Conservation (phyloP, 1,140 invertebrate genomes). For the Halyomorpha halys region DNA sequence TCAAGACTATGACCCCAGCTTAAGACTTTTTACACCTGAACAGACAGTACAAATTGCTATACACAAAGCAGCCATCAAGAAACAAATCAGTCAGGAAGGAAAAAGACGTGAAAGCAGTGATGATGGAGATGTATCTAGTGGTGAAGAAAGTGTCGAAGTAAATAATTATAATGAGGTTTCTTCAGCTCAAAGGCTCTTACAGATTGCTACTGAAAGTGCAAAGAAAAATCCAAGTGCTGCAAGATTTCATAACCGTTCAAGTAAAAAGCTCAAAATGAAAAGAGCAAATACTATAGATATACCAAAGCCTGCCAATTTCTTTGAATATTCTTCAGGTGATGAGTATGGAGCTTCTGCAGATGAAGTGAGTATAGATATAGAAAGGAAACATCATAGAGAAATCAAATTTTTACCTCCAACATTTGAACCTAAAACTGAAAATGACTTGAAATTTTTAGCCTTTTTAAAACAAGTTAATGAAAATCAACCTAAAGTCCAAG, state of each 20-base stretch:
- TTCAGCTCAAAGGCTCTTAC: slow-evolving; percentile 32
- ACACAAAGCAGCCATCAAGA: slow-evolving; percentile 39
- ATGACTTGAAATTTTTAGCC: slow-evolving; percentile 71
- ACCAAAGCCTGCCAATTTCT: slow-evolving; percentile 53
- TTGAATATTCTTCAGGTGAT: slow-evolving; percentile 36
- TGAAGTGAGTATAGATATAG: slow-evolving; percentile 21
- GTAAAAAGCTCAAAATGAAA: slow-evolving; percentile 67
- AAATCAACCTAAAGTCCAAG: slow-evolving; percentile 27
- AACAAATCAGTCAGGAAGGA: slow-evolving; percentile 35
- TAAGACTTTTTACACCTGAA: slow-evolving; percentile 35
- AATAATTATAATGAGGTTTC: slow-evolving; percentile 26
- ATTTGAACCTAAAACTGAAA: slow-evolving; percentile 71
- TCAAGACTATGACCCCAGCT: slow-evolving; percentile 35
- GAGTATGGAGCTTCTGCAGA: slow-evolving; percentile 30
- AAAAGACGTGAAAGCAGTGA: slow-evolving; percentile 26
- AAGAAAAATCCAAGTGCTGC: slow-evolving; percentile 34
- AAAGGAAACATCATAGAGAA: slow-evolving; percentile 3
- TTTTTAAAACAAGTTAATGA: slow-evolving; percentile 54
- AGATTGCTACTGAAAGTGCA: slow-evolving; percentile 33
- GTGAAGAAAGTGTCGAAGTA: slow-evolving; percentile 26
- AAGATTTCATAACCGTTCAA: slow-evolving; percentile 34
- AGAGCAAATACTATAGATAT: slow-evolving; percentile 80
- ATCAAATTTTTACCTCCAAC: slow-evolving; percentile 36
- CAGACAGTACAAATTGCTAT: slow-evolving; percentile 39
- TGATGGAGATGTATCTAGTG: slow-evolving; percentile 32